phyloP scores from a whole-genome alignment of 2,888 invertebrate species.

The Crossocerus cetratus region DNA sequence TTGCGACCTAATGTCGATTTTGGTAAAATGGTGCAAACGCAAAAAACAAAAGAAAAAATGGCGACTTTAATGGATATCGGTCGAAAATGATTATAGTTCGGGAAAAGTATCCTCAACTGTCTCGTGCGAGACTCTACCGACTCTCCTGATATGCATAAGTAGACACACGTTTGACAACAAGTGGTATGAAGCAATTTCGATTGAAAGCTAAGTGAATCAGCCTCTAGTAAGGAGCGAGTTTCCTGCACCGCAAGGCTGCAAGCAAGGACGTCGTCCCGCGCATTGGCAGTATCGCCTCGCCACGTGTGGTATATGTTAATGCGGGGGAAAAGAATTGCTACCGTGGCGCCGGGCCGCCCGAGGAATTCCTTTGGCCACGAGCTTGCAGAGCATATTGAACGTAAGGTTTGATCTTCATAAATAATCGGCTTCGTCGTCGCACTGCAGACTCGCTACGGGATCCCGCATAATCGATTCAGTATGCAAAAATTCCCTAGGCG shows the following conservation, averaged over 20 bases:
- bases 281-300: conserved; percentile 6
- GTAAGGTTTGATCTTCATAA: not conserved
- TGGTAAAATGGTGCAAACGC: no score
- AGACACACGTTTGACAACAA: no score
- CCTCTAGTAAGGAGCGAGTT: conserved; percentile 7
- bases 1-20: no score
- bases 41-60: no score
- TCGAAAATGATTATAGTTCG: no score
- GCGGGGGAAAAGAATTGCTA: conserved; percentile 11
- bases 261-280: conserved; percentile 36
- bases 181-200: no score
- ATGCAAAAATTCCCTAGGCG: not conserved
- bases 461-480: not conserved
- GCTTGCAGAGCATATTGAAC: not conserved
- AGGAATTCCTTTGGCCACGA: conserved; percentile 3
- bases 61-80: no score
- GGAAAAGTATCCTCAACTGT: no score
- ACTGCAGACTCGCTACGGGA: not conserved
- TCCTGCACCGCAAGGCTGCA: conserved; percentile 40
- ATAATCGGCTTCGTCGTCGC: not conserved
- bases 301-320: conserved; percentile 4
- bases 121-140: no score
- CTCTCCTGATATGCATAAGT: no score
- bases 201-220: no score
- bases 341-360: not conserved